phyloP scores from a whole-genome alignment of 2,113 vertebrate genomes.

The Pluvianellus socialis region DNA sequence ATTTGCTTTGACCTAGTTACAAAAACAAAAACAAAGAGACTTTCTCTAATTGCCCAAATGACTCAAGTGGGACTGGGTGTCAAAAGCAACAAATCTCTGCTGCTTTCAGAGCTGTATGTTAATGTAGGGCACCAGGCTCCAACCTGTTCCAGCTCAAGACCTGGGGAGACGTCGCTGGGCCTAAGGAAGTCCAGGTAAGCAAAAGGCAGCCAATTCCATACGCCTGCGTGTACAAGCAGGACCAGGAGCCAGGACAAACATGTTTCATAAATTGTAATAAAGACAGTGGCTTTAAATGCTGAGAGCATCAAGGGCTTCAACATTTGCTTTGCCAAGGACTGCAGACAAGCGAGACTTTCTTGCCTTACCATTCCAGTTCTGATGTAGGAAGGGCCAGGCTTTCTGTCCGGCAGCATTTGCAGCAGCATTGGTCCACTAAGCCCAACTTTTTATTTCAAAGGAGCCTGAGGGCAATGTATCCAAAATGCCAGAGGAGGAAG shows the following conservation, averaged over 20 bases:
- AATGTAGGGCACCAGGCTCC: background rate
- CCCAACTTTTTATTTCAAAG: background rate
- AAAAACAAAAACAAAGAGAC: conserved; percentile 43
- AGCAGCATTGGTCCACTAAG: background rate
- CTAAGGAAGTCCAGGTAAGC: background rate
- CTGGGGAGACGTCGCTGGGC: background rate
- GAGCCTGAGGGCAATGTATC: background rate
- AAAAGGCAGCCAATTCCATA: background rate
- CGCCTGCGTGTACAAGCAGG: background rate
- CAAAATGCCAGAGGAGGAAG: background rate
- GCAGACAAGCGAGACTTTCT: background rate
- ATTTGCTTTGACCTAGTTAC: conserved; percentile 53
- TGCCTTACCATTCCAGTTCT: background rate
- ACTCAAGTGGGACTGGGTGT: conserved; percentile 25
- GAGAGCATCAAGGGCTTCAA: background rate
- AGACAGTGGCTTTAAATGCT: background rate
- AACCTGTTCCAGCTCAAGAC: background rate
- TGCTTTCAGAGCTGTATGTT: background rate
- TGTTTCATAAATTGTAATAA: conserved; percentile 14
- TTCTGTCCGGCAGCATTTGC: background rate
- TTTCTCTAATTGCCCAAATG: conserved; percentile 35
- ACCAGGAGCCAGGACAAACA: background rate
- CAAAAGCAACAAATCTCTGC: conserved; percentile 10
- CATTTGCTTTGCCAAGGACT: background rate
- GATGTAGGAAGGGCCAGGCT: background rate